phyloP scores from a whole-genome alignment of 2,888 invertebrate genomes.

The Dryobotodes eremita region DNA sequence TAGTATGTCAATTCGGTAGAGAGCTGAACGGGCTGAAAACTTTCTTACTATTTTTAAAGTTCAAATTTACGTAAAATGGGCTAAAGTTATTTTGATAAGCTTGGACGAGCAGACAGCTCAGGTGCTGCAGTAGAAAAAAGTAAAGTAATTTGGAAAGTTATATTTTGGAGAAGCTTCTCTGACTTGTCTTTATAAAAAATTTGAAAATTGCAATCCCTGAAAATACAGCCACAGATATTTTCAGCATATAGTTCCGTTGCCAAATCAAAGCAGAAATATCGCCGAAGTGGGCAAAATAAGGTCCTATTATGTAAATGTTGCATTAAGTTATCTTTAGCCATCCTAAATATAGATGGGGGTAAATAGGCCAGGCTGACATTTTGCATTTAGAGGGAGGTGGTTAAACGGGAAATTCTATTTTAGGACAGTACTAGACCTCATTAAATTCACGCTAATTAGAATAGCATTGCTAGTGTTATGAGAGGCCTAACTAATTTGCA shows the following conservation, averaged over 20 bases:
- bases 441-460: not conserved
- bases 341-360: not conserved
- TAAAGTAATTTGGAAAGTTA: not conserved
- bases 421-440: too few species aligned
- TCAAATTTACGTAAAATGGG: not conserved
- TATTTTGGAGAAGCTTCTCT: not conserved
- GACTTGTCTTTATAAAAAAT: not conserved
- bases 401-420: constrained; percentile 11
- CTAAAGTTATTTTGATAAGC: not conserved
- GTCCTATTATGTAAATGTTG: not conserved
- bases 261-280: constrained; percentile 32
- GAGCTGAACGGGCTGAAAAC: not conserved
- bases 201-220: too few species aligned
- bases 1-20: not conserved
- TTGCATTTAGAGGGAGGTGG: not conserved
- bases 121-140: not conserved
- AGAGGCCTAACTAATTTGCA: not conserved
- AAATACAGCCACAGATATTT: not conserved
- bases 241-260: not conserved
- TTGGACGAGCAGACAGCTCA: not conserved
- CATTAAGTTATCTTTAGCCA: constrained; percentile 1
- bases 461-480: not conserved
- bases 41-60: too few species aligned
- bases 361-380: constrained; percentile 12
- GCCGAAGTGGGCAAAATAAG: not conserved